Base-by-base conservation (phyloP, 2,888 invertebrate species). In the Phyto melanocephala region DNA sequence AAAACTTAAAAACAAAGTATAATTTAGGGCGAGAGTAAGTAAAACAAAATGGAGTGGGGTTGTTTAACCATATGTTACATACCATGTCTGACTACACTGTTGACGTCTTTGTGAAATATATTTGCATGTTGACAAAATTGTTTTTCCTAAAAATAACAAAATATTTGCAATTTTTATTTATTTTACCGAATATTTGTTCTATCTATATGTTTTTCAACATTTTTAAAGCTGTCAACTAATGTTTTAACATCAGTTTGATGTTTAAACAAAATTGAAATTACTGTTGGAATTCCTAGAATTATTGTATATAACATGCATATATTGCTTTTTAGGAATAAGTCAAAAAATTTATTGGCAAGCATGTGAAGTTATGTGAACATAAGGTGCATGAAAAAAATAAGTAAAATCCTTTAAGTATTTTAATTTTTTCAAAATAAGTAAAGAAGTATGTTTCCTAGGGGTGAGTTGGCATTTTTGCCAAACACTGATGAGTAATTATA, bases 91-190 rank as follows among this genome's bases (percentile, higher is more conserved):
- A 3, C 28, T 5, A 28, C 10, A 10, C n/a, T 56, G 65, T 8
- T 58, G 37, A 47, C 58, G 37, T 67, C 28, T 47, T 75, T 56
- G 45, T 40, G 42, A 76, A 71, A 82, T 47, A 74, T 75, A 75
- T 82, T 82, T 82, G 71, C 82, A 71, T 79, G 82, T 82, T 82
- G 74, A 78, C 81, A 82, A 78, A 71, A 75, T 58, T 52, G 17
- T 70, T 77, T 63, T 56, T 63, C 22, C 40, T 52, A 13, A 56
- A 5, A 67, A 50, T 47, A 68, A 72, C n/a, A 56, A 62, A 62
- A 33, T 47, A 65, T 63, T 28, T 24, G 22, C n/a, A 42, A 35
- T 24, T n/a, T 62, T n/a, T 42, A 68, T 58, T 68, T 58, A 7
- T 68, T n/a, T 50, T 60, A 33, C 50, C 35, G 63, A 45, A 56